Percentiles rank a stretch among this genome's conserved stretches.
phyloP scores from a whole-genome alignment of 2,797 vertebrate species.

The Odontamblyopus rebecca region DNA sequence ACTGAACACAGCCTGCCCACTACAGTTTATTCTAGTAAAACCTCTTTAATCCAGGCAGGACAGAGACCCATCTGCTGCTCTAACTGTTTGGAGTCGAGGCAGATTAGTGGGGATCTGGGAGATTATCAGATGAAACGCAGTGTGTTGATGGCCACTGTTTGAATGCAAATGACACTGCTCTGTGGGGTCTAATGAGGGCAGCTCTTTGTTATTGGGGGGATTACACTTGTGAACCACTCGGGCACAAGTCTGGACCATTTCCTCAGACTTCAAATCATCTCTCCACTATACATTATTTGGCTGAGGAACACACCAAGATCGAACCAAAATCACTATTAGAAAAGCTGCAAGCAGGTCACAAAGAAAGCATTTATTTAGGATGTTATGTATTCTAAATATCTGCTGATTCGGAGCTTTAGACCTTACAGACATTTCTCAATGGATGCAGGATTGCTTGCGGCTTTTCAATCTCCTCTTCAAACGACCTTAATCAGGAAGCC shows the following conservation, averaged over 20 bases:
- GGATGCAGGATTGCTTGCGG: background rate
- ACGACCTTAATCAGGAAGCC: background rate
- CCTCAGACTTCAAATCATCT: slow-evolving; percentile 6
- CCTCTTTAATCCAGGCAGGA: slow-evolving; percentile 50
- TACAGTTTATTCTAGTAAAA: slow-evolving; percentile 43
- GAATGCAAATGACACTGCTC: slow-evolving; percentile 45
- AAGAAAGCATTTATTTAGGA: background rate
- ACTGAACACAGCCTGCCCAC: slow-evolving; percentile 6
- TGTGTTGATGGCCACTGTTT: slow-evolving; percentile 33
- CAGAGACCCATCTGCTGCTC: slow-evolving; percentile 62
- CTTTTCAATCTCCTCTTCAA: background rate
- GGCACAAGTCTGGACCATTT: slow-evolving; percentile 27
- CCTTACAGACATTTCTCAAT: background rate
- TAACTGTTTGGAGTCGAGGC: slow-evolving; percentile 36
- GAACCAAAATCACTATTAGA: background rate
- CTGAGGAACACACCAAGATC: background rate
- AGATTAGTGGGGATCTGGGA: slow-evolving; percentile 58
- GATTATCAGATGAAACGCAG: slow-evolving; percentile 61
- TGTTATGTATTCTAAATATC: background rate
- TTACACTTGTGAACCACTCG: slow-evolving; percentile 37
- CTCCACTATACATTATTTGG: background rate
- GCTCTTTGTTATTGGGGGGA: slow-evolving; percentile 34
- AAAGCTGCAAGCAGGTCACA: background rate
- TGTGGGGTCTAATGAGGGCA: slow-evolving; percentile 28
- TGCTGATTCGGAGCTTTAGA: too few species aligned